Conservation (phyloP, 2,797 vertebrate genomes). For the Gallinago nigripennis region DNA sequence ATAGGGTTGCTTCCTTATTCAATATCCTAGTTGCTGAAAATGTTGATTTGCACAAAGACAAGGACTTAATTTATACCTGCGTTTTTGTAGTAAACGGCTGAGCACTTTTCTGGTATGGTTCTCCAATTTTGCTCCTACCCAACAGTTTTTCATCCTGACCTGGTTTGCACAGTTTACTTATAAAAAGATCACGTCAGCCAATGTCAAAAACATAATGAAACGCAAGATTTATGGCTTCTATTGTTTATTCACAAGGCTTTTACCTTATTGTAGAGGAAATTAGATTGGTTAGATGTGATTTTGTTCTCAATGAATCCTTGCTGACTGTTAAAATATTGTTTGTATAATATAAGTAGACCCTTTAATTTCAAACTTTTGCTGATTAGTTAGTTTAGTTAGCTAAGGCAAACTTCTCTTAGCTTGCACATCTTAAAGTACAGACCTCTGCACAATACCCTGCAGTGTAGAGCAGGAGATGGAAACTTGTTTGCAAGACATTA, state of each 20-base stretch:
- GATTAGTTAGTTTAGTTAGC: background rate
- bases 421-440: background rate
- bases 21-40: background rate
- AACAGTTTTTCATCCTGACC: background rate
- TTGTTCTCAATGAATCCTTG: background rate
- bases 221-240: background rate
- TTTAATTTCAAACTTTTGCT: background rate
- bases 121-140: background rate
- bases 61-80: background rate
- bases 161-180: background rate
- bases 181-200: background rate
- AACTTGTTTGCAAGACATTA: background rate
- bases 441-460: rapidly evolving
- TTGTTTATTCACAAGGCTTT: background rate
- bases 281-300: background rate
- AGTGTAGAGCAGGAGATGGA: background rate
- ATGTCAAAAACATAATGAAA: background rate
- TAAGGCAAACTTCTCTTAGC: background rate
- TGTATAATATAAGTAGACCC: background rate
- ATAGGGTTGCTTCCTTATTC: background rate
- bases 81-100: background rate
- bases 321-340: background rate
- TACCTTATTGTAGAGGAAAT: background rate
- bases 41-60: background rate
- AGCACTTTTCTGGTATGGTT: background rate